Base-by-base conservation (phyloP, 2,888 invertebrate species). In the Pollenia angustigena region DNA sequence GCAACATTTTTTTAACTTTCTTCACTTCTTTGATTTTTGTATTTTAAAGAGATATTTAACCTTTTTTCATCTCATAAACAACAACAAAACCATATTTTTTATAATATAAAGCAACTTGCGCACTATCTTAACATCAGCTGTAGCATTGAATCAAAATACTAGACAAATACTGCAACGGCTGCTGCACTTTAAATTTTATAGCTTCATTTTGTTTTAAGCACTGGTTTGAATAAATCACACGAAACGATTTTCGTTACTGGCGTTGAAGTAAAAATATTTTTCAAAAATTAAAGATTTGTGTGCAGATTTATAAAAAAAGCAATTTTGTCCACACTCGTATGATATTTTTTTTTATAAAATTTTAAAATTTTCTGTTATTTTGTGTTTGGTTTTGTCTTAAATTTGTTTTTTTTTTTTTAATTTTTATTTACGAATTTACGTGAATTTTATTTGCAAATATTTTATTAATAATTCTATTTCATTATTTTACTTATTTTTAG, bases 31-130 rank as follows among this genome's bases (percentile, higher is more conserved):
- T 32, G 32, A 32, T 32, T 74, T 68, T 40, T 11, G 9, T 72
- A 56, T 68, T 84, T 75, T 54, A 52, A 23, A 60, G 76, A 60
- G 54, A 64, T 72, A 48, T 83, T 32, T 54, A 80, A 81, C 50
- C 71, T 64, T 52, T 78, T 82, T 75, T 76, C 58, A 50, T 46
- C 12, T 50, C 75, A 75, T 66, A 48, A 54, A 75, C 69, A 82
- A 76, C 56, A 83, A 83, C 58, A 83, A 75, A n/a, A 68, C 50
- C 12, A 18, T n/a, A 54, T 81, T 4, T 60, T 50, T 40, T 69
- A 58, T 68, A 83, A 48, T 81, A 75, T 72, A 80, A 74, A 78
- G 54, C 87, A 85, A 81, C 84, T 78, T 87, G 83, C 81, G 83
- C 81, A 82, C 85, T 75, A 60, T 85, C 71, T 68, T 16, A n/a